A percentile compares a stretch with the other conserved stretches of the same genome.
Conservation (phyloP, 2,797 vertebrate genomes). For the Pelobates cultripes region DNA sequence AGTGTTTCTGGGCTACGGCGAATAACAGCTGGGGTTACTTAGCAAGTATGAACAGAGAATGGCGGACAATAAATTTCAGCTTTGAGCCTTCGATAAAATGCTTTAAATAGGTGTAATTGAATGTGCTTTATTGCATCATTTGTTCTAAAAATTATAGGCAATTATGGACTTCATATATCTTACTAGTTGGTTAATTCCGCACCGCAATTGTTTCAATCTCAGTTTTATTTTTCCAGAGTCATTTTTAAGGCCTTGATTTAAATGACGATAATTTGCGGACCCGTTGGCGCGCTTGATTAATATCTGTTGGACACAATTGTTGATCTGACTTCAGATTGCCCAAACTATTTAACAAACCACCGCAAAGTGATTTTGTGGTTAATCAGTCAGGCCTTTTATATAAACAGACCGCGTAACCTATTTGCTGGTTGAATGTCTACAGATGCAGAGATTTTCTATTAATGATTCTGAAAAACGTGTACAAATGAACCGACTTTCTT, state of each 20-base stretch:
- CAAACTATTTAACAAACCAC: background rate
- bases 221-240: constrained; percentile 11
- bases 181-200: constrained; percentile 6
- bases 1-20: constrained; percentile 5
- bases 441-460: background rate
- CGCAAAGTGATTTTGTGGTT: constrained; percentile 10
- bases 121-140: constrained; percentile 42
- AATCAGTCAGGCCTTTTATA: constrained; percentile 58
- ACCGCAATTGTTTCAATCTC: constrained; percentile 4
- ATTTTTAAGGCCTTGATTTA: background rate
- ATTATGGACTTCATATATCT: constrained; percentile 36
- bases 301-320: constrained; percentile 62
- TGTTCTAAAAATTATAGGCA: constrained; percentile 41
- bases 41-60: background rate
- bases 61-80: constrained; percentile 16
- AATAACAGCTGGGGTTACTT: constrained; percentile 20
- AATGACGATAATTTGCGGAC: constrained; percentile 25
- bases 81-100: constrained; percentile 1
- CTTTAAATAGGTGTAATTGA: constrained; percentile 41
- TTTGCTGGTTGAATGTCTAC: background rate
- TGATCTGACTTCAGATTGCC: constrained; percentile 59
- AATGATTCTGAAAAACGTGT: background rate
- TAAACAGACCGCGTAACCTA: background rate
- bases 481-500: too few relatives aligned
- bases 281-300: constrained; percentile 65